Percentiles rank a stretch among this genome's conserved stretches.
Evolutionary conservation across 2,888 invertebrate species (phyloP).

Genomic region (Petrophora chlorosata): DNA sequence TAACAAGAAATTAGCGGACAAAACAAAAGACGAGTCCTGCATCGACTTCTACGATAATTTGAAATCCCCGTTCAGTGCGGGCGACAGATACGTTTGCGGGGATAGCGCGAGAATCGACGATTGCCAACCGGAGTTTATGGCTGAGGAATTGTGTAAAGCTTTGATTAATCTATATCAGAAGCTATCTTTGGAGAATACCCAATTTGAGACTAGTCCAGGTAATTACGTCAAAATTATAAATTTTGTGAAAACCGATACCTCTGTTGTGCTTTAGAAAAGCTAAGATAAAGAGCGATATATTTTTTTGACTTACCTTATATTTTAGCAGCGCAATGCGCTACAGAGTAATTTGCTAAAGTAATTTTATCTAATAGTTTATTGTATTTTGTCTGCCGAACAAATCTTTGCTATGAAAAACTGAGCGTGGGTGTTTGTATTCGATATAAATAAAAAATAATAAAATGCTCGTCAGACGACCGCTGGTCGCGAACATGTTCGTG

Average conservation of each 20-base stretch:
- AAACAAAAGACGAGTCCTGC: constrained; percentile 48
- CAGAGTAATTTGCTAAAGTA: no score
- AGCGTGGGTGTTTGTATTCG: constrained; percentile 1
- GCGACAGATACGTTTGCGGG: constrained; percentile 41
- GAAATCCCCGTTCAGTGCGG: constrained; percentile 46
- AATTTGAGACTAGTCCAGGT: constrained; percentile 60
- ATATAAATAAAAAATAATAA: neutral
- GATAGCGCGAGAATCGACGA: constrained; percentile 43
- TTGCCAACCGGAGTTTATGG: constrained; percentile 68
- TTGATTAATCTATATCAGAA: constrained; percentile 59
- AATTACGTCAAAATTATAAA: no score
- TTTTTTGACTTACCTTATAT: no score
- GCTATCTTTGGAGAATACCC: constrained; percentile 51
- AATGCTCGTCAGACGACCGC: constrained; percentile 51
- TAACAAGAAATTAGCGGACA: constrained; percentile 52
- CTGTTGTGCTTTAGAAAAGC: no score
- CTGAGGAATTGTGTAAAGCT: constrained; percentile 63
- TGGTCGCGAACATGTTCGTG: constrained; percentile 63
- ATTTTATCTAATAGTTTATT: no score
- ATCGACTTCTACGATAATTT: constrained; percentile 58
- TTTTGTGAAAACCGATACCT: no score
- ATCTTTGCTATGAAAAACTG: no score
- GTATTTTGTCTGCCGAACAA: no score
- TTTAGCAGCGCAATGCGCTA: no score
- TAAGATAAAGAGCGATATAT: no score